These are phyloP conservation scores for Toxotes lorentzi DNA, from an alignment of 2,797 vertebrate genomes.

Conservation along the genomic window DNA sequence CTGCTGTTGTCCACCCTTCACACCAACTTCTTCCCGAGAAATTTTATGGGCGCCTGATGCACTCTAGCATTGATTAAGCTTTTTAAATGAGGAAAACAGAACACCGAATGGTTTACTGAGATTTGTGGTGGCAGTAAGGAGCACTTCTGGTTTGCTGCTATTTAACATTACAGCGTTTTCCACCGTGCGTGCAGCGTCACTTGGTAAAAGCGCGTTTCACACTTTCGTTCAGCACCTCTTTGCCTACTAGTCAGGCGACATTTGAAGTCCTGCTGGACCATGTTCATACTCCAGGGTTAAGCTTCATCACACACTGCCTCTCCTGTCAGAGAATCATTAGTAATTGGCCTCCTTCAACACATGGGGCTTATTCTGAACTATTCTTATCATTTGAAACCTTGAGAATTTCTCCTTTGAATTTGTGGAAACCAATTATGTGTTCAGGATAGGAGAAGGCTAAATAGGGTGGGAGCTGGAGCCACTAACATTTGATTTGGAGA, in stretches of 20 bases:
- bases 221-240: background rate
- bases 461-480: constrained; percentile 22
- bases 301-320: constrained; percentile 25
- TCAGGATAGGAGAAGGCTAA: constrained; percentile 9
- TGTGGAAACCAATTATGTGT: constrained; percentile 45
- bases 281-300: constrained; percentile 37
- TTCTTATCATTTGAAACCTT: constrained; percentile 46
- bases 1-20: background rate
- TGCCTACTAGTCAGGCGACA: background rate
- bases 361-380: constrained; percentile 5
- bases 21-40: background rate
- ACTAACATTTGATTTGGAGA: constrained; percentile 53
- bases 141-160: background rate
- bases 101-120: background rate
- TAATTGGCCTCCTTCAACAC: constrained; percentile 16
- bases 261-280: constrained; percentile 21
- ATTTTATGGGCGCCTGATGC: background rate
- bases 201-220: constrained; percentile 5
- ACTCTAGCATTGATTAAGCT: constrained; percentile 16
- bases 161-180: background rate
- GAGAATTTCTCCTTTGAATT: constrained; percentile 50
- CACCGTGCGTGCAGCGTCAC: background rate
- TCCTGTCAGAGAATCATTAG: constrained; percentile 59
- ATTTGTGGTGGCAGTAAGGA: background rate
- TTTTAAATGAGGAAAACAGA: constrained; percentile 19